Conservation (phyloP, 2,113 vertebrate species). For the Corvus hawaiiensis region DNA sequence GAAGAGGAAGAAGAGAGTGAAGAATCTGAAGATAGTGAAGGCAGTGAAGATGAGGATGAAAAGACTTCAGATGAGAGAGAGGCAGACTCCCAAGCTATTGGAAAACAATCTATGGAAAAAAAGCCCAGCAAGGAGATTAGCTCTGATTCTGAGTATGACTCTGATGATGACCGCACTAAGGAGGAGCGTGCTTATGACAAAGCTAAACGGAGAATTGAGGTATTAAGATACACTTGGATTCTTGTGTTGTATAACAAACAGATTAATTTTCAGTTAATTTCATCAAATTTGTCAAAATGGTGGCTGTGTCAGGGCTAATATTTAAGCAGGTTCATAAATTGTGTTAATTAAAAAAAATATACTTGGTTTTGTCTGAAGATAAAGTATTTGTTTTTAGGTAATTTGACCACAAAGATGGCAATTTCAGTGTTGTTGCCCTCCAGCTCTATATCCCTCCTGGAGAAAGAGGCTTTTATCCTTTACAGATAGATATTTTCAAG, state of each 20-base stretch:
- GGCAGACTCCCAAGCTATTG: constrained; percentile 14
- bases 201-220: constrained; percentile 94
- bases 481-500: not conserved
- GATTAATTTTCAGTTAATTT: not conserved
- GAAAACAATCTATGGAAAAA: constrained; percentile 62
- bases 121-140: constrained; percentile 79
- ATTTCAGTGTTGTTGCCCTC: not conserved
- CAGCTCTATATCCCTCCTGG: not conserved
- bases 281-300: not conserved
- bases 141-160: constrained; percentile 88
- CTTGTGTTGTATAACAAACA: not conserved
- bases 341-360: not conserved
- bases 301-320: not conserved
- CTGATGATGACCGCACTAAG: constrained; percentile 90
- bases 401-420: not conserved
- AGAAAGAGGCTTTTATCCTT: not conserved
- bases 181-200: constrained; percentile 91
- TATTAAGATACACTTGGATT: constrained; percentile 34
- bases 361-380: not conserved
- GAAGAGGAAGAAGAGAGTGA: constrained; percentile 79
- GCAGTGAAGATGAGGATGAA: constrained; percentile 82
- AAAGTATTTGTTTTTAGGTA: not conserved
- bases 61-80: constrained; percentile 76
- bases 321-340: not conserved
- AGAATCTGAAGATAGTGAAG: constrained; percentile 75